These are phyloP conservation scores for Amazona ochrocephala DNA, from an alignment of 2,797 vertebrate species.

Conservation along the genomic window DNA sequence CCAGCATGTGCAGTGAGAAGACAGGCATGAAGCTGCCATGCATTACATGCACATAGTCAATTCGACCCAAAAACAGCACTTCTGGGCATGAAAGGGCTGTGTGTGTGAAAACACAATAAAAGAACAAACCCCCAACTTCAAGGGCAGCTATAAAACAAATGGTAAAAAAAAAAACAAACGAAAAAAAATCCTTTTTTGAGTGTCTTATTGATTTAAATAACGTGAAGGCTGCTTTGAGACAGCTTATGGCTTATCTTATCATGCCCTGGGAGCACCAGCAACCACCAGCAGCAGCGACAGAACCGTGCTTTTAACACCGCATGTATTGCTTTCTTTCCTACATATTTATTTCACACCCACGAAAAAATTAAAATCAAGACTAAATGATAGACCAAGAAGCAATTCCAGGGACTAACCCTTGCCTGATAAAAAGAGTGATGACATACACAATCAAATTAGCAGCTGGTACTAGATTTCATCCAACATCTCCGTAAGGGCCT, in stretches of 20 bases:
- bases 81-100: not conserved
- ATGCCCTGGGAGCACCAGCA: not conserved
- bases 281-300: not conserved
- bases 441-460: not conserved
- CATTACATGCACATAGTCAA: not conserved
- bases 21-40: not conserved
- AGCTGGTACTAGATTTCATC: not conserved
- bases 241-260: not conserved
- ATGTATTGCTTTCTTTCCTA: not conserved
- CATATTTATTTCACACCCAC: not conserved
- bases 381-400: not conserved
- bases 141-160: not conserved
- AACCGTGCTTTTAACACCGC: not conserved
- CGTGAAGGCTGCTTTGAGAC: not conserved
- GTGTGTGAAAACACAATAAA: not conserved
- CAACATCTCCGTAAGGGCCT: not conserved
- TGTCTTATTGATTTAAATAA: not conserved
- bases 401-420: not conserved
- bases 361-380: not conserved
- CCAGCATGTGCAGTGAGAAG: fast-evolving
- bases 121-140: not conserved
- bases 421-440: not conserved
- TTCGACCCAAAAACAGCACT: not conserved
- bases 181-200: not conserved
- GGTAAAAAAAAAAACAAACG: not conserved